phyloP scores from a whole-genome alignment of 2,113 vertebrate species.

The Hystrix cristata region DNA sequence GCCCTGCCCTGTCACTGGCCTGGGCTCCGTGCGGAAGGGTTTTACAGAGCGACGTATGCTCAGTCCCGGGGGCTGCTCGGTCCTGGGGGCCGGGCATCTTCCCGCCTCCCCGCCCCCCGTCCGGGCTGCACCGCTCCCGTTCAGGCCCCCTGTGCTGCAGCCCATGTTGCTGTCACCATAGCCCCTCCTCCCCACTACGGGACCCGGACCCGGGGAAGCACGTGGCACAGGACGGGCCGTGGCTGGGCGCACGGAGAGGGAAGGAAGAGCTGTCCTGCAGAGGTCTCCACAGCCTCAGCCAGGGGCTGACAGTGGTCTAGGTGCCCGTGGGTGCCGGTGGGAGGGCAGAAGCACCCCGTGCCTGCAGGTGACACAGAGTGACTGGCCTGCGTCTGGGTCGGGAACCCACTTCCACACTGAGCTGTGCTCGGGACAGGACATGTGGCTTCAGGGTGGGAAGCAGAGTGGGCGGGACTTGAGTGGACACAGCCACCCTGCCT shows the following conservation, averaged over 20 bases:
- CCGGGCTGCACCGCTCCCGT: not conserved
- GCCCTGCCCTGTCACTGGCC: rapidly evolving
- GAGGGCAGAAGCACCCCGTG: not conserved
- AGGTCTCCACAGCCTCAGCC: not conserved
- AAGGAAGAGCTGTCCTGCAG: not conserved
- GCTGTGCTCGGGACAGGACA: rapidly evolving
- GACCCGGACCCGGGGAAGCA: not conserved
- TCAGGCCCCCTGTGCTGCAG: too few species aligned
- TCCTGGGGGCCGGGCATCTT: not conserved
- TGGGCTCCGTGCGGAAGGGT: rapidly evolving
- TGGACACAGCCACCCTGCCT: not conserved
- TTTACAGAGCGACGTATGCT: rapidly evolving
- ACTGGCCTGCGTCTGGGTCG: not conserved
- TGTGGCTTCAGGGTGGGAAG: rapidly evolving
- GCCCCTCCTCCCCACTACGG: rapidly evolving
- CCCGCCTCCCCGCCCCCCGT: rapidly evolving
- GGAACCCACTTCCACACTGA: not conserved
- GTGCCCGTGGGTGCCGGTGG: rapidly evolving
- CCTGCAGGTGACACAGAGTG: not conserved
- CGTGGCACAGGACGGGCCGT: not conserved
- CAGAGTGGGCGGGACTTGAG: rapidly evolving
- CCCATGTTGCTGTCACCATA: not conserved
- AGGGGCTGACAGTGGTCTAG: rapidly evolving
- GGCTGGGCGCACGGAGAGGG: not conserved
- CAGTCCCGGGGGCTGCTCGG: rapidly evolving